Conservation (phyloP, 2,113 vertebrate species). For the Leptodactylus fuscus region DNA sequence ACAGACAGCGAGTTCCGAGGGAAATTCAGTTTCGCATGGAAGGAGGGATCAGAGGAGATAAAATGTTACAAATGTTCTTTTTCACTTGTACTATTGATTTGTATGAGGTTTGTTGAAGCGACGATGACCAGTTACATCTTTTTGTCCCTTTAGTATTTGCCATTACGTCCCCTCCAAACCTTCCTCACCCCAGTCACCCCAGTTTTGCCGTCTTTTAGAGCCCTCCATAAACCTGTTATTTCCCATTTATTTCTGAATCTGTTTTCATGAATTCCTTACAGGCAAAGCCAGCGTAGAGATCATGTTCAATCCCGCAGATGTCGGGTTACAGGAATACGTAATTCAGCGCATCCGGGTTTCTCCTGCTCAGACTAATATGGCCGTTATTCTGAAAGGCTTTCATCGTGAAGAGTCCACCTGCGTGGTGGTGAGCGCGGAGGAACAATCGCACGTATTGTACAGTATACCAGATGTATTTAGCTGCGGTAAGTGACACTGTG, state of each 20-base stretch:
- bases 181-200: too few relatives aligned
- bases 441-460: slow-evolving; percentile 67
- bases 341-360: slow-evolving; percentile 90
- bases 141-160: too few relatives aligned
- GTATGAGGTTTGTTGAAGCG: too few relatives aligned
- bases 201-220: too few relatives aligned
- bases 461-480: slow-evolving; percentile 83
- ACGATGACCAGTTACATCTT: too few relatives aligned
- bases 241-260: background rate
- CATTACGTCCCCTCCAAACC: too few relatives aligned
- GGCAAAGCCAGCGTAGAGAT: slow-evolving; percentile 67
- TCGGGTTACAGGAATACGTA: slow-evolving; percentile 72
- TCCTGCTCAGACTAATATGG: slow-evolving; percentile 82
- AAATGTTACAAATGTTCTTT: too few relatives aligned
- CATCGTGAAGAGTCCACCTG: slow-evolving; percentile 79
- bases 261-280: slow-evolving; percentile 13
- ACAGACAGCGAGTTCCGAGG: too few relatives aligned
- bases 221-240: background rate
- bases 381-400: slow-evolving; percentile 77
- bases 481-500: slow-evolving; percentile 80
- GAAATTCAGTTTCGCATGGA: too few relatives aligned
- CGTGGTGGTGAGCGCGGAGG: slow-evolving; percentile 76
- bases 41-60: too few relatives aligned
- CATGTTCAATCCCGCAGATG: slow-evolving; percentile 73
- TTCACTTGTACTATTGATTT: too few relatives aligned